phyloP scores from a whole-genome alignment of 2,113 vertebrate species.

The Indicator indicator region DNA sequence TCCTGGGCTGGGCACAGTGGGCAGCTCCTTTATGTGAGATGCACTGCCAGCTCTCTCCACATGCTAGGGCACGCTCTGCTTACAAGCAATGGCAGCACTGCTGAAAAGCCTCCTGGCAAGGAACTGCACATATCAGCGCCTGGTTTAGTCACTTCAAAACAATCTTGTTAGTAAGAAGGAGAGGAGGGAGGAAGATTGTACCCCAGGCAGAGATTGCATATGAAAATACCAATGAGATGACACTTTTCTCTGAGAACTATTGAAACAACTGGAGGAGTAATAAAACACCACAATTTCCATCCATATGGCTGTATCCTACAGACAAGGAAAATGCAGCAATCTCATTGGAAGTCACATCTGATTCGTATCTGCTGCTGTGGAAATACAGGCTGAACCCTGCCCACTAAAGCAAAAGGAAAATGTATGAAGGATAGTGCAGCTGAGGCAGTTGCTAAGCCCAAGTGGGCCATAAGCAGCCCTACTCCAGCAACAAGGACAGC shows the following conservation, averaged over 20 bases:
- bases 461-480: background rate
- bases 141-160: constrained; percentile 55
- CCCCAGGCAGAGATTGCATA: constrained; percentile 38
- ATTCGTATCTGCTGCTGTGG: background rate
- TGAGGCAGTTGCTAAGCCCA: background rate
- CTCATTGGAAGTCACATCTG: background rate
- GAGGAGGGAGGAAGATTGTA: constrained; percentile 41
- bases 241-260: constrained; percentile 9
- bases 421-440: background rate
- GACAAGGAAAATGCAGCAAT: background rate
- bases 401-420: background rate
- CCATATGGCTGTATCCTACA: background rate
- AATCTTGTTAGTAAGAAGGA: constrained; percentile 34
- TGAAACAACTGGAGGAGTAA: constrained; percentile 25
- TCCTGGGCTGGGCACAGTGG: background rate
- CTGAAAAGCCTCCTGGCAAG: constrained; percentile 21
- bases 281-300: constrained; percentile 22
- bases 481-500: background rate
- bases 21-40: background rate
- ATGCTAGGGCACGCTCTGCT: constrained; percentile 5
- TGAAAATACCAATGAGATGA: constrained; percentile 57
- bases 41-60: background rate
- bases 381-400: background rate
- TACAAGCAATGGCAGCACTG: background rate
- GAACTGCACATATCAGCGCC: background rate